Conservation (phyloP, 2,797 vertebrate species). For the Cirrhinus molitorella region DNA sequence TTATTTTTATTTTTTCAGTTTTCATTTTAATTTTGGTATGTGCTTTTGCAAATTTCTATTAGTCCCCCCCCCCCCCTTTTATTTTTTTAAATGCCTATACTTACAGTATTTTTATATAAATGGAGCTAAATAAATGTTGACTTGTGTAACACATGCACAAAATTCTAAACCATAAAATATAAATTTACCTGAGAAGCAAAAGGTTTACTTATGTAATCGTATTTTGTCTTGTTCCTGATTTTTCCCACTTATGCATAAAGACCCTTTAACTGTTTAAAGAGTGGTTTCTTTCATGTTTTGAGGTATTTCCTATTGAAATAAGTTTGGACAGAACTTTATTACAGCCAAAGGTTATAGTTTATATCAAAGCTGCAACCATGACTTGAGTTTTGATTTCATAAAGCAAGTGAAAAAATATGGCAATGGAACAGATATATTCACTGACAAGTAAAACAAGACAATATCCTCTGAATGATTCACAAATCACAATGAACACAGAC, state of each 20-base stretch:
- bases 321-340: neutral
- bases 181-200: too few relatives aligned
- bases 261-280: too few relatives aligned
- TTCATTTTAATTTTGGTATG: too few relatives aligned
- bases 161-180: too few relatives aligned
- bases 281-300: neutral
- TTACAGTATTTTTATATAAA: too few relatives aligned
- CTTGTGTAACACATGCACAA: too few relatives aligned
- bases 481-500: constrained; percentile 5
- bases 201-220: too few relatives aligned
- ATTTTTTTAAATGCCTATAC: too few relatives aligned
- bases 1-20: too few relatives aligned
- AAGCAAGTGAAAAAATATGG: neutral
- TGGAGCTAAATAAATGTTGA: too few relatives aligned
- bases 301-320: neutral
- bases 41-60: too few relatives aligned
- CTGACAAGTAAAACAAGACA: neutral
- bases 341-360: neutral
- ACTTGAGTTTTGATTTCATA: neutral
- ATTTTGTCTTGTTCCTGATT: neutral
- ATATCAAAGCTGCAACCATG: neutral
- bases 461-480: neutral
- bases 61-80: too few relatives aligned
- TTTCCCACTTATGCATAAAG: neutral
- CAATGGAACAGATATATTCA: neutral